Base-by-base conservation (phyloP, 2,888 invertebrate species). In the Pandemis cinnamomeana region DNA sequence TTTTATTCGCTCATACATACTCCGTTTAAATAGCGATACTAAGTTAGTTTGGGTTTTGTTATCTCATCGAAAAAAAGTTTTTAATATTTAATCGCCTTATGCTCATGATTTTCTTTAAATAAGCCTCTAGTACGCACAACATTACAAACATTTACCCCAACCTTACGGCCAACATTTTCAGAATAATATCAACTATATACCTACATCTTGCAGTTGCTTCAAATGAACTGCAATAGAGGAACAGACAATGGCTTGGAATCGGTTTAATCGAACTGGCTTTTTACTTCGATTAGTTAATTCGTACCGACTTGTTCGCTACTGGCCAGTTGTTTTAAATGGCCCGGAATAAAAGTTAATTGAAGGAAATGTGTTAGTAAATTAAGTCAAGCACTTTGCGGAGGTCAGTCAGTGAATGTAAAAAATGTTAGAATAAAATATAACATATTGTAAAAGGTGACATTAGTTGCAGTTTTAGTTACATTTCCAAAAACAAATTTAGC, bases 261-360 rank as follows among this genome's bases (percentile, higher is more conserved):
- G 63, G 58, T 68, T 68, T 20, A 55, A 68, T 69, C 72, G 63
- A 55, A 62, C 55, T 10, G 41, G 67, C 41, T 60, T 73, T 73
- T 73, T 69, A 64, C 36, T 73, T 69, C 73, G 51, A 73, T 73
- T 73, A 70, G 66, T 64, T 73, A 64, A 69, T 69, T 48, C 7
- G 13, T 15, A 8, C 60, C n/a, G 67, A 53, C 44, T 62, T 61
- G 64, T 70, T 70, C n/a, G 48, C 48, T 68, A 68, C 53, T 68
- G 27, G 48, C 55, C 53, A 48, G 63, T 73, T 69, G 66, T 73
- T 66, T 70, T 70, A 51, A 73, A 63, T 68, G 44, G 55, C 53
- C 53, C 67, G 44, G 53, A 8, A 55, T 11, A 62, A 15, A 27
- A 27, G 44, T n/a, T 27, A 60, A 36, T 60, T 4, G 11, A 15